phyloP scores from a whole-genome alignment of 2,888 invertebrate genomes.

The Chironomus riparius region DNA sequence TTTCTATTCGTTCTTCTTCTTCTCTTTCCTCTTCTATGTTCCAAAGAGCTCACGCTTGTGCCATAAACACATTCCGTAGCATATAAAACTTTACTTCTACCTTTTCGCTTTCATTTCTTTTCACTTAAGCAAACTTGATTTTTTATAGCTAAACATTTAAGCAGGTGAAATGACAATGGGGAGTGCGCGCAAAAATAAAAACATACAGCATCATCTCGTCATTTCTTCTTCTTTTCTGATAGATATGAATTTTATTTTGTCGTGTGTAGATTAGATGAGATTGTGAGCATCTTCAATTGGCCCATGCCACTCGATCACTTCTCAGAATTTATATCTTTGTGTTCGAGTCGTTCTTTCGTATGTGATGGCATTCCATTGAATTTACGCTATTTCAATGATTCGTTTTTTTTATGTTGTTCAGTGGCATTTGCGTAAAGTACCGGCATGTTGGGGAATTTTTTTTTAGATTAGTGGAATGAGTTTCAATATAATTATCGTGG shows the following conservation, averaged over 20 bases:
- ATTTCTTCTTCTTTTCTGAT: background rate
- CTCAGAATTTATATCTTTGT: background rate
- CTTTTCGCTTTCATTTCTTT: slow-evolving; percentile 12
- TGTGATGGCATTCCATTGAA: too few species aligned
- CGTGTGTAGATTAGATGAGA: background rate
- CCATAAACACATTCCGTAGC: background rate
- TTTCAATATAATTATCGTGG: too few species aligned
- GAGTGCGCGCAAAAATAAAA: background rate
- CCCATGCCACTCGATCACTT: background rate
- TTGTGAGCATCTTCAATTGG: background rate
- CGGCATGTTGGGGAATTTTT: too few species aligned
- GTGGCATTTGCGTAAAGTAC: too few species aligned
- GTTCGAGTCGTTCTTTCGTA: too few species aligned
- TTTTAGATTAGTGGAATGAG: too few species aligned
- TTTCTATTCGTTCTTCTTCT: background rate
- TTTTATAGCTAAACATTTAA: background rate
- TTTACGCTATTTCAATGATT: too few species aligned
- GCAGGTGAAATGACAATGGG: slow-evolving; percentile 1
- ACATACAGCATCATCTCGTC: background rate
- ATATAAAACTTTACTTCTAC: background rate
- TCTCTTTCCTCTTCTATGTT: background rate
- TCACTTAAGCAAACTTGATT: slow-evolving; percentile 4
- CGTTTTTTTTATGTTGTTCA: too few species aligned
- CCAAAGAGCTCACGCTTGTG: background rate
- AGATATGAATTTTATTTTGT: background rate